phyloP scores from a whole-genome alignment of 2,888 invertebrate species.

The Epistrophe grossulariae region DNA sequence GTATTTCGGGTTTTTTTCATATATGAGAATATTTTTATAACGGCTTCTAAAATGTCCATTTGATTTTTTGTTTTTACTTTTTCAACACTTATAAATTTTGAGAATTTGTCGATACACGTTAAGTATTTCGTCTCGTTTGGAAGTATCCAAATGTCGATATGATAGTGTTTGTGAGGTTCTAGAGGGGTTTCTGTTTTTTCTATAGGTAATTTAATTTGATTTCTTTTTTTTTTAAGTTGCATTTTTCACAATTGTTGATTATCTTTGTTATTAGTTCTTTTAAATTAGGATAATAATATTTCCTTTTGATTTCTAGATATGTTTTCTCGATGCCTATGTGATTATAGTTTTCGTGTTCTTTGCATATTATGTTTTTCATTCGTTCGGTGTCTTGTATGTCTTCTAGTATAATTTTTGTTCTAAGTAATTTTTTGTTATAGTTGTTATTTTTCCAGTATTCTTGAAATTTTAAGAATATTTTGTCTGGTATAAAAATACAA shows the following conservation, averaged over 20 bases:
- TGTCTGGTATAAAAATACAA: neutral
- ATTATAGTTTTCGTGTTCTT: neutral
- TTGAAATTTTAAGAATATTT: neutral
- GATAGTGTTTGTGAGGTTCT: constrained; percentile 2
- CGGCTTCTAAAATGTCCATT: neutral
- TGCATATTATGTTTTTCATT: constrained; percentile 8
- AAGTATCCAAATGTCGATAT: neutral
- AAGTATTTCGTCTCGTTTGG: neutral
- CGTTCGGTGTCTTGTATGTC: neutral
- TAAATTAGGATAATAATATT: constrained; percentile 1
- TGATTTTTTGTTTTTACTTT: neutral
- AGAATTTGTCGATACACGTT: no score
- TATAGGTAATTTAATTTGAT: neutral
- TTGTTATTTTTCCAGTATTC: neutral
- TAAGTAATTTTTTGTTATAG: constrained; percentile 1
- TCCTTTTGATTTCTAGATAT: neutral
- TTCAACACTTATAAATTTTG: no score
- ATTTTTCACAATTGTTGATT: no score
- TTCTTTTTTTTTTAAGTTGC: neutral
- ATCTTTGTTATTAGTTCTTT: neutral
- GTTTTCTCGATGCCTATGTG: neutral
- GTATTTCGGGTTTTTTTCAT: no score
- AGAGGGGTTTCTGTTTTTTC: neutral
- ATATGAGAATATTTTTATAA: neutral
- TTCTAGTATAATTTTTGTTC: no score